Evolutionary conservation across 2,113 vertebrate species (phyloP).

Genomic region (Syrrhaptes paradoxus): DNA sequence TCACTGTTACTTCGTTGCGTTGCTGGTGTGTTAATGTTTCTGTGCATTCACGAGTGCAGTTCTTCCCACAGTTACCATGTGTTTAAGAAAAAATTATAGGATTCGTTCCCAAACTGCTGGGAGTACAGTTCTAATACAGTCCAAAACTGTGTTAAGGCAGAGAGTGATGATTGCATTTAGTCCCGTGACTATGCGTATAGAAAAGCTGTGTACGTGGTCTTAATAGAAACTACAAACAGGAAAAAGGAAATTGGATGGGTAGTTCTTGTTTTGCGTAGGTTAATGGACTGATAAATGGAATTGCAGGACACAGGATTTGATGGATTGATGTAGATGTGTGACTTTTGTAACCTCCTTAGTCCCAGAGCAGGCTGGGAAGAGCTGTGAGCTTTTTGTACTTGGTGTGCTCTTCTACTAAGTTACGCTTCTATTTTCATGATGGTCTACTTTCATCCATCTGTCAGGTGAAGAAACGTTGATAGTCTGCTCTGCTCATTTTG

Average conservation of each 20-base stretch:
- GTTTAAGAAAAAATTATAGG: neutral
- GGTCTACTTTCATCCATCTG: neutral
- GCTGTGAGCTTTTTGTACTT: neutral
- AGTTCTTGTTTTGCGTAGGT: neutral
- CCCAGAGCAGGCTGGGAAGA: neutral
- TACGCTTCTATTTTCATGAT: neutral
- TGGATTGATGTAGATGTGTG: neutral
- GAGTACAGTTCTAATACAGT: neutral
- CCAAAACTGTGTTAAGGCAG: neutral
- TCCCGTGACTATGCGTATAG: neutral
- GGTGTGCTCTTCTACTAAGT: neutral
- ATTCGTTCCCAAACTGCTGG: neutral
- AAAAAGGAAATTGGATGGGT: neutral
- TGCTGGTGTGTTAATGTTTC: neutral
- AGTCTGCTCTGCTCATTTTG: neutral
- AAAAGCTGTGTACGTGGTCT: neutral
- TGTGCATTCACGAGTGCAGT: neutral
- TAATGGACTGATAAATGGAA: neutral
- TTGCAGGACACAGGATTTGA: neutral
- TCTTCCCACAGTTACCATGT: neutral
- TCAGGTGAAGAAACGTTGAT: neutral
- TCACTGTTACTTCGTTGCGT: neutral
- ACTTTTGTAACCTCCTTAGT: neutral
- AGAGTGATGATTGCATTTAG: neutral
- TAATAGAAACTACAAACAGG: neutral